A percentile compares a stretch with the other conserved stretches of the same genome.
phyloP scores from a whole-genome alignment of 2,888 invertebrate genomes.

The Drosophila vallismaia region DNA sequence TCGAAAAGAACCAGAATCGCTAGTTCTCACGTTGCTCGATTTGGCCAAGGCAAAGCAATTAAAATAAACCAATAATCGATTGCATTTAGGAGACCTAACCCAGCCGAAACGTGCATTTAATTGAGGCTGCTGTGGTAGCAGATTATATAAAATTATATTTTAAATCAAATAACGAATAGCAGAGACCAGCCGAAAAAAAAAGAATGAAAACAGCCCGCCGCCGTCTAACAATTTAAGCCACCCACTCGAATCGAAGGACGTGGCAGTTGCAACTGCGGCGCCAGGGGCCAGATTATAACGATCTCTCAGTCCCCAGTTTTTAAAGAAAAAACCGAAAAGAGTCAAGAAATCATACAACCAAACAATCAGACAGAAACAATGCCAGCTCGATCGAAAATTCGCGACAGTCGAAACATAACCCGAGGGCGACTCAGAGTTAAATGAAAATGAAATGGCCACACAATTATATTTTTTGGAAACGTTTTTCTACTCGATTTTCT shows the following conservation, averaged over 20 bases:
- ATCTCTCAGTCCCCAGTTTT: slow-evolving; percentile 59
- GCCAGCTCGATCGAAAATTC: slow-evolving; percentile 56
- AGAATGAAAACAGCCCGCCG: slow-evolving; percentile 54
- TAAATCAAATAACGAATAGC: slow-evolving; percentile 73
- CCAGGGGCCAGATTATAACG: slow-evolving; percentile 72
- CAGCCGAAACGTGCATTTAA: slow-evolving; percentile 73
- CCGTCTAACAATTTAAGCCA: slow-evolving; percentile 56
- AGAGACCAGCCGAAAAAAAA: slow-evolving; percentile 45
- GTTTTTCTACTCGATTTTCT: slow-evolving; percentile 36
- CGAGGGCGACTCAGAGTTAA: slow-evolving; percentile 68
- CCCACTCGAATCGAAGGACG: slow-evolving; percentile 75
- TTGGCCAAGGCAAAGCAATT: slow-evolving; percentile 71
- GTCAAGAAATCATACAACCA: slow-evolving; percentile 27
- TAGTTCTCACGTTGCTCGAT: slow-evolving; percentile 65
- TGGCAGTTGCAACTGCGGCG: slow-evolving; percentile 74
- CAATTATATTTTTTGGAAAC: slow-evolving; percentile 62
- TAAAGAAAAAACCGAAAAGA: slow-evolving; percentile 34
- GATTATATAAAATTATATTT: slow-evolving; percentile 79
- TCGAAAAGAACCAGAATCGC: slow-evolving; percentile 31
- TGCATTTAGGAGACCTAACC: slow-evolving; percentile 63
- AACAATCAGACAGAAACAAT: slow-evolving; percentile 53
- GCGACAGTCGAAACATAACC: slow-evolving; percentile 64
- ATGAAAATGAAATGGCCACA: slow-evolving; percentile 73
- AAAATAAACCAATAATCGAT: slow-evolving; percentile 76
- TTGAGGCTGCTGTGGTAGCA: slow-evolving; percentile 62